These are phyloP conservation scores for Gobius niger DNA, from an alignment of 2,113 vertebrate species.

Conservation along the genomic window DNA sequence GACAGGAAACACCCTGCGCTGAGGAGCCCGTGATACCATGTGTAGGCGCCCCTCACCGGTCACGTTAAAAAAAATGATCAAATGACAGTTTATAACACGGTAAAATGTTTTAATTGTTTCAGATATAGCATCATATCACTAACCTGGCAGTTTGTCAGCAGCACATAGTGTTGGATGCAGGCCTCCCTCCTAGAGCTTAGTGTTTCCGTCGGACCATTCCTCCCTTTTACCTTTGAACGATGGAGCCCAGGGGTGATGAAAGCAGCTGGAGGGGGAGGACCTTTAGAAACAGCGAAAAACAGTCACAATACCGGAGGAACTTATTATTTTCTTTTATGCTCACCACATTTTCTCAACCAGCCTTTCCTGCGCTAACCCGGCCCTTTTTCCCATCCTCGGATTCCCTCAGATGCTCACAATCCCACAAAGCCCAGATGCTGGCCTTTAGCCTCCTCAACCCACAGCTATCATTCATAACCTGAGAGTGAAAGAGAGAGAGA, in stretches of 20 bases:
- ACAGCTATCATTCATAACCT: constrained; percentile 82
- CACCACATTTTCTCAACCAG: constrained; percentile 59
- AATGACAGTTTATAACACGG: too few species aligned
- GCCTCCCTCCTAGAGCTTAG: not conserved
- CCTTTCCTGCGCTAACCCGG: constrained; percentile 46
- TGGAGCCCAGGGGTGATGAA: constrained; percentile 53
- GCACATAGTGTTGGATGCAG: not conserved
- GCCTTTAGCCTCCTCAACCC: constrained; percentile 72
- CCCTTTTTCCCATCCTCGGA: constrained; percentile 67
- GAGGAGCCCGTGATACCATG: too few species aligned
- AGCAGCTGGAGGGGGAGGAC: constrained; percentile 53
- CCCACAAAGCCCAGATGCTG: constrained; percentile 78
- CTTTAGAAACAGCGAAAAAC: constrained; percentile 64
- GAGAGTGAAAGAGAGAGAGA: constrained; percentile 68
- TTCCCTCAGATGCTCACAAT: constrained; percentile 74
- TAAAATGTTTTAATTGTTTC: not conserved
- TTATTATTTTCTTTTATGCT: constrained; percentile 59
- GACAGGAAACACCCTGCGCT: too few species aligned
- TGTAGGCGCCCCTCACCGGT: too few species aligned
- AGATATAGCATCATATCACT: not conserved
- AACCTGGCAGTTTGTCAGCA: not conserved
- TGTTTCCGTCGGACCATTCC: constrained; percentile 2
- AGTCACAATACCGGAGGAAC: constrained; percentile 59
- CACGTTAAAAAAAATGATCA: too few species aligned
- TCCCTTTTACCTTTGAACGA: constrained; percentile 32